phyloP scores from a whole-genome alignment of 2,888 invertebrate species.

The Falcaria lacertinaria region DNA sequence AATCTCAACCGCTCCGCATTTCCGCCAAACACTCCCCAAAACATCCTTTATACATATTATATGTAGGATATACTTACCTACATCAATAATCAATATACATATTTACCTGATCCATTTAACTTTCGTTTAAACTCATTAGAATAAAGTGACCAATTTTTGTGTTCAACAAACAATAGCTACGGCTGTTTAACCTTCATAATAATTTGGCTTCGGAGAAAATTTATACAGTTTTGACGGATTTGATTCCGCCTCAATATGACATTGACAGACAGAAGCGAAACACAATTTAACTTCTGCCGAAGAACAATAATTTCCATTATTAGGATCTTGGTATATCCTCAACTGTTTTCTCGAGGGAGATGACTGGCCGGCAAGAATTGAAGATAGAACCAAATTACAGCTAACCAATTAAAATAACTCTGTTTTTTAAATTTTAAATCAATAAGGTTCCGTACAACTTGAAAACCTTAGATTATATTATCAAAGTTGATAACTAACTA shows the following conservation, averaged over 20 bases:
- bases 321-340: neutral
- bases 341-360: neutral
- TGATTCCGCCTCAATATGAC: slow-evolving; percentile 1
- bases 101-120: neutral
- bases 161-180: neutral
- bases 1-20: too few relatives aligned
- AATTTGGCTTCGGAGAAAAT: neutral
- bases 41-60: too few relatives aligned
- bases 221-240: slow-evolving; percentile 1
- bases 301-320: neutral
- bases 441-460: too few relatives aligned
- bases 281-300: slow-evolving; percentile 2
- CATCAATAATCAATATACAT: neutral
- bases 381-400: neutral
- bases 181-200: neutral
- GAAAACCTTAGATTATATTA: too few relatives aligned
- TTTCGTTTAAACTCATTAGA: neutral
- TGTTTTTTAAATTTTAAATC: too few relatives aligned
- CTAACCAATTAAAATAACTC: too few relatives aligned
- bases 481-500: too few relatives aligned
- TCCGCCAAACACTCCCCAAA: too few relatives aligned
- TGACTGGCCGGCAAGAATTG: neutral
- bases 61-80: neutral
- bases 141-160: neutral
- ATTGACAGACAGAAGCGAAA: slow-evolving; percentile 1